These are phyloP conservation scores for Podocnemis expansa DNA, from an alignment of 2,113 vertebrate genomes.

Conservation along the genomic window DNA sequence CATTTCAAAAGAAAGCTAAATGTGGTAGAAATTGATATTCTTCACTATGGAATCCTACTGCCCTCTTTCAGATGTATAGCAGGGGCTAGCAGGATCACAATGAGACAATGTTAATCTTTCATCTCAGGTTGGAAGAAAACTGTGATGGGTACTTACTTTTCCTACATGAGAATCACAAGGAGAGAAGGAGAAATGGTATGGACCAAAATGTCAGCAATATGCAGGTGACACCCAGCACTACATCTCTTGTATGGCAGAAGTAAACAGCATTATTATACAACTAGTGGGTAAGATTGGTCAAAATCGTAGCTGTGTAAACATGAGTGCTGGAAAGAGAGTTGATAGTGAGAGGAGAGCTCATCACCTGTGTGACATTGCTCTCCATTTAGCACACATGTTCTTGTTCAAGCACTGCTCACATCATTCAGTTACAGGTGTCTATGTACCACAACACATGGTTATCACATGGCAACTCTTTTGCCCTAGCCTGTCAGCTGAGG, in stretches of 20 bases:
- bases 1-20: not conserved
- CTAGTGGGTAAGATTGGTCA: not conserved
- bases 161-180: not conserved
- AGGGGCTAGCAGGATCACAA: not conserved
- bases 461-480: no score
- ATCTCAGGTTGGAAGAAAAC: not conserved
- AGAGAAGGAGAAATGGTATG: not conserved
- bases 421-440: no score
- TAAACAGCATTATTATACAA: not conserved
- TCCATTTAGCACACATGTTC: not conserved
- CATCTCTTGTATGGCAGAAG: not conserved
- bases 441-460: no score
- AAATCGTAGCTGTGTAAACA: not conserved
- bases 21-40: rapidly evolving
- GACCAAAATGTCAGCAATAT: not conserved
- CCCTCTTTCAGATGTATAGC: not conserved
- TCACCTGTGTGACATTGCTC: not conserved
- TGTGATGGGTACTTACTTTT: not conserved
- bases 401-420: no score
- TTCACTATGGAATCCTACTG: not conserved
- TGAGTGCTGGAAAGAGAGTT: not conserved
- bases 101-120: not conserved
- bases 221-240: not conserved
- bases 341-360: not conserved
- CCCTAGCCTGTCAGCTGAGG: no score